Conservation (phyloP, 2,888 invertebrate genomes). For the Trachelus iudaicus region DNA sequence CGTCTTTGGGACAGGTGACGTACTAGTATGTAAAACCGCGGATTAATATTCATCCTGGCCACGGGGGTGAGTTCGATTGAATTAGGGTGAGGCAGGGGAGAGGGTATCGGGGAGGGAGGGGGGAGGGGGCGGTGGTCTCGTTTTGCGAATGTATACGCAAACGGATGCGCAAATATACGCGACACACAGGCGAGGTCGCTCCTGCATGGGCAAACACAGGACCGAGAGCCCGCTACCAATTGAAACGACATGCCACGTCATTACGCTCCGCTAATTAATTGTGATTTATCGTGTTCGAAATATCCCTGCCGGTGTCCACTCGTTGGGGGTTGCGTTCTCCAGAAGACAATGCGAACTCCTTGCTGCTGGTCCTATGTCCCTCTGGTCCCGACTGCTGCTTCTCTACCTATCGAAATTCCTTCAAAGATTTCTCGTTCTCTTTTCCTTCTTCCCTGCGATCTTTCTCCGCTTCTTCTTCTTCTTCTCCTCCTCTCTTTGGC, state of each 20-base stretch:
- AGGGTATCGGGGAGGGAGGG: not conserved
- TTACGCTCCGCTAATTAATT: constrained; percentile 65
- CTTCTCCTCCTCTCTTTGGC: constrained; percentile 4
- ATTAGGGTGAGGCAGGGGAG: not conserved
- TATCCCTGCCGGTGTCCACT: constrained; percentile 4
- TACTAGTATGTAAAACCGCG: not conserved
- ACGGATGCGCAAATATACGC: constrained; percentile 16
- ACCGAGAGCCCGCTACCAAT: constrained; percentile 45
- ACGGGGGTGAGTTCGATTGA: not conserved
- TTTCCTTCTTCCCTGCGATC: not conserved
- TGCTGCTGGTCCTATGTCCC: not conserved
- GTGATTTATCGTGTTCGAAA: constrained; percentile 63
- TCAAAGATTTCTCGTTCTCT: not conserved
- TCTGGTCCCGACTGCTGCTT: not conserved
- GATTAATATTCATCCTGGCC: not conserved
- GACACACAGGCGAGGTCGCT: not conserved
- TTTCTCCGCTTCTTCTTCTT: constrained; percentile 1
- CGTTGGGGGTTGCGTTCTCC: not conserved
- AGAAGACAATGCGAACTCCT: not conserved
- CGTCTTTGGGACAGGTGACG: not conserved
- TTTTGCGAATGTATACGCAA: not conserved
- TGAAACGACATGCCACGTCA: constrained; percentile 63
- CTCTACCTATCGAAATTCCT: not conserved
- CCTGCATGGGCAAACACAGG: not conserved
- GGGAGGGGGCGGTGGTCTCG: not conserved